Base-by-base conservation (phyloP, 2,113 vertebrate genomes). In the Haliaeetus leucogaster region DNA sequence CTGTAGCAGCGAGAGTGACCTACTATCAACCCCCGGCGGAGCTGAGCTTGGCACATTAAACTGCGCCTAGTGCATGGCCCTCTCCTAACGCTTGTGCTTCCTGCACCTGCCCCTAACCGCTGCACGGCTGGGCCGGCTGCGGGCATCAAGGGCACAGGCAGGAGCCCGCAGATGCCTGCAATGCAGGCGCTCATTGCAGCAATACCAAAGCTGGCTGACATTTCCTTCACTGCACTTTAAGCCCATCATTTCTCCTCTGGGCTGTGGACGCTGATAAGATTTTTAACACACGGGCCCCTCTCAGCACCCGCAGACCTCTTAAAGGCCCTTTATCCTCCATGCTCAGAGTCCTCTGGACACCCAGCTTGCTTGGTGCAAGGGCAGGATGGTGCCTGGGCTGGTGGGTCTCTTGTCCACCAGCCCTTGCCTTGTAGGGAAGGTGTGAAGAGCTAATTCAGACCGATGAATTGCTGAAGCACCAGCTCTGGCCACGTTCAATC, bases 31-130 rank as follows among this genome's bases (percentile, higher is more conserved):
- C 13, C 29, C 58, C 1, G 0, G 82, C 0, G 11, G 82, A 89
- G 93, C 95, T 96, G 93, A 95, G 96, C 93, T 96, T 96, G 90
- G 94, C 95, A 72, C 91, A 2, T 96, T 97, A 95, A 95, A 88
- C 78, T 2, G 74, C 17, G 1, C 88, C 92, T 89, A 83, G 85
- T 86, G 97, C 97, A 96, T 96, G 96, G 94, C 94, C 68, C 72
- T 90, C 55, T 91, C 65, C 76, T 97, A 97, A 97, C 0, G 95
- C 96, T 97, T 96, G 71, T 94, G 95, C 94, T 97, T 95, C 77
- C 82, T 15, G 5, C 0, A 7, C 90, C 89, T 10, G 38, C 38
- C 91, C 71, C 96, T 97, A 97, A 95, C 86, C 1, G 45, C 71
- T 61, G 82, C 95, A 40, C 4, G 7, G 88, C 86, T 27, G 71